Percentiles rank a stretch among this genome's conserved stretches.
These are phyloP conservation scores for Camarhynchus parvulus DNA, from an alignment of 2,113 vertebrate species.

Conservation along the genomic window DNA sequence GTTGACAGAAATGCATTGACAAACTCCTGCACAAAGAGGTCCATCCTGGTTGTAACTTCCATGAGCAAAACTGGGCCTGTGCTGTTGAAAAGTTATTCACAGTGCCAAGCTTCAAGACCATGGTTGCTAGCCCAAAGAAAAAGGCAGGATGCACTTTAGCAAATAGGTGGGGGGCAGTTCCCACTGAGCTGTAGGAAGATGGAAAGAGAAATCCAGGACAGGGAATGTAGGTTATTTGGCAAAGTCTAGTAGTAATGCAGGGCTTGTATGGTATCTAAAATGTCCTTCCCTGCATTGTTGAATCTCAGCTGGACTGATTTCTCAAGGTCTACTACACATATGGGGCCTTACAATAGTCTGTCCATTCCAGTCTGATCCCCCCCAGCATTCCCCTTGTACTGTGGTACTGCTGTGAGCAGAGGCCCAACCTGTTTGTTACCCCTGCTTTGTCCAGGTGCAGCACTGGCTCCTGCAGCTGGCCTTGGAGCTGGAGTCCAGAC, in stretches of 20 bases:
- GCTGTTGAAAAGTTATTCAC: neutral
- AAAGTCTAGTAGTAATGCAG: neutral
- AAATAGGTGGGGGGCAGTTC: neutral
- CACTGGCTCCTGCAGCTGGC: slow-evolving; percentile 94
- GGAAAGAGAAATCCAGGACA: neutral
- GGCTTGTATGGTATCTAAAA: neutral
- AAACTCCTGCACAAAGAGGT: neutral
- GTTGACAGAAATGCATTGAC: neutral
- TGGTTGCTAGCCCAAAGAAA: neutral
- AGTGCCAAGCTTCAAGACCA: neutral
- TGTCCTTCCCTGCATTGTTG: neutral
- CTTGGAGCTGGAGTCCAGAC: slow-evolving; percentile 91
- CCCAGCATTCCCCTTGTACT: neutral
- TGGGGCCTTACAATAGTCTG: neutral
- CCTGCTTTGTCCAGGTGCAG: slow-evolving; percentile 81
- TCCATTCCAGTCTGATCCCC: neutral
- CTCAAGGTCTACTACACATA: neutral
- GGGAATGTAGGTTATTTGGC: neutral
- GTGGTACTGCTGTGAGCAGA: neutral
- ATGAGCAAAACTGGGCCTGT: neutral
- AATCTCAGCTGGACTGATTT: neutral
- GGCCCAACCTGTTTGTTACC: neutral
- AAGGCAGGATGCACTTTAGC: neutral
- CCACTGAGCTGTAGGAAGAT: neutral
- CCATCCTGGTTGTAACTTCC: neutral